phyloP scores from a whole-genome alignment of 2,797 vertebrate genomes.

The Sebastes minor region DNA sequence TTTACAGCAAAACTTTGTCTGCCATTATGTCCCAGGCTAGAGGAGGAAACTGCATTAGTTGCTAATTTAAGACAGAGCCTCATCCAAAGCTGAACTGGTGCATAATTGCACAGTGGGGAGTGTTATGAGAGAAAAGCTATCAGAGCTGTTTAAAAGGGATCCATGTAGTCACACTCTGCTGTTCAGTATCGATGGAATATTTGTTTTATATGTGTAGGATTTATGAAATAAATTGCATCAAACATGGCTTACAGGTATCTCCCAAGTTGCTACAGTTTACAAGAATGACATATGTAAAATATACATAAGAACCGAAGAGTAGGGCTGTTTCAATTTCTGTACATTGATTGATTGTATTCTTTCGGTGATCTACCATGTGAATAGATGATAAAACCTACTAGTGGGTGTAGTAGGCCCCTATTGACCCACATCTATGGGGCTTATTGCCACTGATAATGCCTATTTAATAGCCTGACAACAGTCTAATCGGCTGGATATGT shows the following conservation, averaged over 20 bases:
- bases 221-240: background rate
- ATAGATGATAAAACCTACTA: too few species aligned
- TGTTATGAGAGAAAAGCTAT: conserved; percentile 14
- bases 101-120: conserved; percentile 54
- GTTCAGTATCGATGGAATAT: background rate
- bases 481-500: too few species aligned
- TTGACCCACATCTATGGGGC: too few species aligned
- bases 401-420: too few species aligned
- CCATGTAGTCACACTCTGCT: background rate
- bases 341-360: background rate
- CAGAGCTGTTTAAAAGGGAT: background rate
- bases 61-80: conserved; percentile 49
- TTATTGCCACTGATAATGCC: too few species aligned
- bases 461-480: too few species aligned
- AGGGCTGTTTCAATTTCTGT: too few species aligned
- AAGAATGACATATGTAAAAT: too few species aligned
- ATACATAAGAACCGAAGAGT: too few species aligned
- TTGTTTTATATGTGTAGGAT: background rate
- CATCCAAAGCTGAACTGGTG: conserved; percentile 43
- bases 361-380: too few species aligned
- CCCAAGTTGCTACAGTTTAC: too few species aligned
- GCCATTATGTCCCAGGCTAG: conserved; percentile 2
- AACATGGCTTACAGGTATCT: background rate
- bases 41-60: conserved; percentile 20
- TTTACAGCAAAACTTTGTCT: conserved; percentile 37